Base-by-base conservation (phyloP, 2,888 invertebrate genomes). In the Plebejus argus region DNA sequence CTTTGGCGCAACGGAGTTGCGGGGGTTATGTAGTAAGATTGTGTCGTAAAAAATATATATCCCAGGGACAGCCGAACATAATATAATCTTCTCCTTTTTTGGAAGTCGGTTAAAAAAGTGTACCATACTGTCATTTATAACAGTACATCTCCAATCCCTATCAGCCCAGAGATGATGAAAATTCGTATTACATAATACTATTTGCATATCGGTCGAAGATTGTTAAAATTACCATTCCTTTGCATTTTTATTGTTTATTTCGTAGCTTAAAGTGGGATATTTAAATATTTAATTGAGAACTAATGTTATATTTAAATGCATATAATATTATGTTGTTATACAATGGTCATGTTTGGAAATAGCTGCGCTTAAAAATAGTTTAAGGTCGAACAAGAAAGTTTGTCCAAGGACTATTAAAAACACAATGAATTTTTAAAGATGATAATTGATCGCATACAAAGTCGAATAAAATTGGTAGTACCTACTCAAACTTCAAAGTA, bases 161-260 rank as follows among this genome's bases (percentile, higher is more conserved):
- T 45, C 45, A 12, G 10, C 10, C 45, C 3, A n/a, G n/a, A n/a
- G n/a, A 45, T 61, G 61, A 61, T 23, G 23, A 28, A 66, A 66
- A 66, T 28, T 61, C 61, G 10, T 61, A 28, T 66, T 66, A 28
- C 28, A 28, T 66, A 66, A 66, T 7, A 7, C 6, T n/a, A 56
- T 56, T 56, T 56, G 20, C 61, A 8, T 61, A 12, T 61, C 10
- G 23, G 20, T 61, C 20, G 20, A 23, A 23, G 66, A 66, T 66
- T 28, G 28, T 66, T 66, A 28, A 28, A 66, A 66, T 66, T 10
- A 23, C 66, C 18, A 33, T 66, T 66, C 15, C 15, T 66, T 66
- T 66, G 66, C 66, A 66, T 66, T 66, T 66, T 66, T 66, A 66
- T 66, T 66, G 66, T 66, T 33, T 18, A 33, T 66, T 66, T 66